phyloP scores from a whole-genome alignment of 1,140 invertebrate species.

The Papilio glaucus region DNA sequence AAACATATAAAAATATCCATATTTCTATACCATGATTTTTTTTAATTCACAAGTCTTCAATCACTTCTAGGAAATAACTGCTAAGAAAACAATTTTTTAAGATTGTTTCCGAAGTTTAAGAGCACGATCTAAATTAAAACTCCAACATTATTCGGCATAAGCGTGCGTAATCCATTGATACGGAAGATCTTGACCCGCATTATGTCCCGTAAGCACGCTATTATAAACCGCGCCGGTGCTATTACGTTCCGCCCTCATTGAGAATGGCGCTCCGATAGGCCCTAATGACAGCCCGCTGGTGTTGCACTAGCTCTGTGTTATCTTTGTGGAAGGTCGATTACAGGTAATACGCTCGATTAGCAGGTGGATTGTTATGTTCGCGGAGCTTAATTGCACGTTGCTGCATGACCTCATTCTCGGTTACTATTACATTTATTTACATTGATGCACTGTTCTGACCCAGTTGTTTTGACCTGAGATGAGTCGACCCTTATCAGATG shows the following conservation, averaged over 20 bases:
- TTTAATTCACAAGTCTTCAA: neutral
- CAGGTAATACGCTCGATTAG: slow-evolving; percentile 65
- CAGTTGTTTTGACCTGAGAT: neutral
- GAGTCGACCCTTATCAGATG: neutral
- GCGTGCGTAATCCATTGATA: slow-evolving; percentile 9
- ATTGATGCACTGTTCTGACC: neutral
- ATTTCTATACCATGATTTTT: too few species aligned
- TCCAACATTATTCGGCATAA: neutral
- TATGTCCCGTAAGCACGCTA: slow-evolving; percentile 47
- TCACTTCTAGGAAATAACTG: neutral
- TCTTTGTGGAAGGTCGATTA: slow-evolving; percentile 67
- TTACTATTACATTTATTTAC: slow-evolving; percentile 7
- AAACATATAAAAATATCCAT: too few species aligned
- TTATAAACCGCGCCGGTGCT: slow-evolving; percentile 44
- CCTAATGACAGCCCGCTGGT: slow-evolving; percentile 65
- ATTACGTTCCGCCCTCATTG: slow-evolving; percentile 51
- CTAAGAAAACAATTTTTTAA: neutral
- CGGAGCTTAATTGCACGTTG: slow-evolving; percentile 48
- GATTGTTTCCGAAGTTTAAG: neutral
- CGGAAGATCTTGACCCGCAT: slow-evolving; percentile 63
- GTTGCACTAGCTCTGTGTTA: slow-evolving; percentile 56
- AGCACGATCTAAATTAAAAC: neutral
- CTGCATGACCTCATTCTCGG: slow-evolving; percentile 35
- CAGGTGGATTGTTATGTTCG: slow-evolving; percentile 56
- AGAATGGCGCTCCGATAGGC: slow-evolving; percentile 44